Conservation (phyloP, 2,888 invertebrate genomes). For the Rhagium mordax region DNA sequence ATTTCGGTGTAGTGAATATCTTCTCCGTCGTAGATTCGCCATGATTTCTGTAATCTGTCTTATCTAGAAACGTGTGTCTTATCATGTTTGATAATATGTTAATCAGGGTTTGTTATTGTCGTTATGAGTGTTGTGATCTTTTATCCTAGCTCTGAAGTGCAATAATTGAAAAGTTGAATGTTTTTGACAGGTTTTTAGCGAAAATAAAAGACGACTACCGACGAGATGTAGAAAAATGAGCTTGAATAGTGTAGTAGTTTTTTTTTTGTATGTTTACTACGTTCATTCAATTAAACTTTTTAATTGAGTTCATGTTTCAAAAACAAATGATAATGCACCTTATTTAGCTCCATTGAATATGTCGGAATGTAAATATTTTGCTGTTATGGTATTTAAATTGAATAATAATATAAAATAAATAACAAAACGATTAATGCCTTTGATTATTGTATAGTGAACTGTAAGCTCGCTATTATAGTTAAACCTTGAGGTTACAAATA, state of each 20-base stretch:
- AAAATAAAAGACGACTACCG: too few species aligned
- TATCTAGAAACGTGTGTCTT: background rate
- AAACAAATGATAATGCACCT: background rate
- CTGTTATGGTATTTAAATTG: background rate
- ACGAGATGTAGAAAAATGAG: too few species aligned
- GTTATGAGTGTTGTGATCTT: background rate
- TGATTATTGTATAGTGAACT: background rate
- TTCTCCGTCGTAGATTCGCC: too few species aligned
- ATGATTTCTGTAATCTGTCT: too few species aligned
- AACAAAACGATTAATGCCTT: slow-evolving; percentile 5
- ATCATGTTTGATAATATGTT: too few species aligned
- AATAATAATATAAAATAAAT: slow-evolving; percentile 10
- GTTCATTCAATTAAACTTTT: background rate
- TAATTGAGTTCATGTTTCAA: slow-evolving; percentile 8
- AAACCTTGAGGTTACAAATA: slow-evolving; percentile 55
- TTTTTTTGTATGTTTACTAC: background rate
- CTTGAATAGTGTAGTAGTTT: too few species aligned
- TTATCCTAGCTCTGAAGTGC: background rate
- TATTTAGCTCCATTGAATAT: background rate
- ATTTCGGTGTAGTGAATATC: too few species aligned
- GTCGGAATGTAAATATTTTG: slow-evolving; percentile 12
- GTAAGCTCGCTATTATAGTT: background rate
- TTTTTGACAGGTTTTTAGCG: too few species aligned
- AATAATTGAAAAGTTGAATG: background rate
- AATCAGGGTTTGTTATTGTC: too few species aligned